phyloP scores from a whole-genome alignment of 1,140 invertebrate species.

The Zaprionus africanus region DNA sequence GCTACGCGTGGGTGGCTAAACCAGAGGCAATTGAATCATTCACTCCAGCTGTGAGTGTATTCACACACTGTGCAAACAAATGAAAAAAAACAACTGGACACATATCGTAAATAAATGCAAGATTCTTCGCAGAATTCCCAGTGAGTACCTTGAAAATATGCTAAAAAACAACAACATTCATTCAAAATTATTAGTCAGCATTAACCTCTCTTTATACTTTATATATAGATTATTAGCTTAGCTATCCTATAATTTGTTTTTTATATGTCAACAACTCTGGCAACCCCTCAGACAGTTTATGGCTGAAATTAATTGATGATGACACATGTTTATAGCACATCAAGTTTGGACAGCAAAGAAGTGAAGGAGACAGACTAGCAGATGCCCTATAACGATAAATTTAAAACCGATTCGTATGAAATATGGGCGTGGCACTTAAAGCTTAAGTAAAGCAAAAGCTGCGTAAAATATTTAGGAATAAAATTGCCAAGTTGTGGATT shows the following conservation, averaged over 20 bases:
- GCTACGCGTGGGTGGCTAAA: conserved; percentile 22
- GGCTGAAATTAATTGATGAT: conserved; percentile 70
- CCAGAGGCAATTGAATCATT: conserved; percentile 1
- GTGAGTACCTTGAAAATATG: conserved; percentile 4
- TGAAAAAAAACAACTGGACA: not conserved
- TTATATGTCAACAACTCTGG: conserved; percentile 29
- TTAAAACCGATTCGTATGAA: not conserved
- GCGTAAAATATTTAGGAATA: not conserved
- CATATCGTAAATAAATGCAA: not conserved
- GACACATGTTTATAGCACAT: conserved; percentile 54
- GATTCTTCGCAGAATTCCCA: not conserved
- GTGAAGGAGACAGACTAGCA: not conserved
- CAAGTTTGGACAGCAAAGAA: not conserved
- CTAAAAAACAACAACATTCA: not conserved
- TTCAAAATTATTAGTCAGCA: conserved; percentile 39
- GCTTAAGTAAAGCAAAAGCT: not conserved
- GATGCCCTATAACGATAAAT: not conserved
- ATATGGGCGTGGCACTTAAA: not conserved
- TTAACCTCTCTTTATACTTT: not conserved
- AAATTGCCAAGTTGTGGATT: not conserved
- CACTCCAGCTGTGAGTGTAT: conserved; percentile 1
- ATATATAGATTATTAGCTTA: conserved; percentile 39
- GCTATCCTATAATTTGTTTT: conserved; percentile 31
- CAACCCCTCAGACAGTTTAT: conserved; percentile 33
- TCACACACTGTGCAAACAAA: conserved; percentile 11